Percentiles rank a stretch among this genome's conserved stretches.
Conservation (phyloP, 2,113 vertebrate genomes). For the Neotoma lepida region DNA sequence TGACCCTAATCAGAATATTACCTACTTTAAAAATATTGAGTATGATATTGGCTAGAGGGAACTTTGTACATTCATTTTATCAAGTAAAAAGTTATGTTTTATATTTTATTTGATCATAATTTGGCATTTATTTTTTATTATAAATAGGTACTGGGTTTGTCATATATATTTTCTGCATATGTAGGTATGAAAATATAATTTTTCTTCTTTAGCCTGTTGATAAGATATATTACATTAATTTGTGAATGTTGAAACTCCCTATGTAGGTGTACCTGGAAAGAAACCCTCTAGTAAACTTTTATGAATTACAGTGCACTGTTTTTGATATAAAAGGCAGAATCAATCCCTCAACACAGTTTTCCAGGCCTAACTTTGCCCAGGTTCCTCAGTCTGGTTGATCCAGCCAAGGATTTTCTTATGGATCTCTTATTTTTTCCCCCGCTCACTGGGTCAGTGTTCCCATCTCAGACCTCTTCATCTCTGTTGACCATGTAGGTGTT, state of each 20-base stretch:
- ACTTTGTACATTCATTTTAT: not conserved
- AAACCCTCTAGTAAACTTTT: not conserved
- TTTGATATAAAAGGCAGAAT: not conserved
- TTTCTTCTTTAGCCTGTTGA: not conserved
- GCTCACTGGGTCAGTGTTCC: fast-evolving
- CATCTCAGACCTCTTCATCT: not conserved
- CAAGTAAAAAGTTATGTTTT: not conserved
- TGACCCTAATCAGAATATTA: not conserved
- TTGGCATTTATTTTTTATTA: not conserved
- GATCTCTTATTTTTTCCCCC: not conserved
- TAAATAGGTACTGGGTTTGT: not conserved
- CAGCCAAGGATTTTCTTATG: not conserved
- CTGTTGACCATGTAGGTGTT: not conserved
- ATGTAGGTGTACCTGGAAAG: not conserved
- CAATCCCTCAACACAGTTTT: not conserved
- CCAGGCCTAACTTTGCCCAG: not conserved
- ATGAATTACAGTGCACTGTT: not conserved
- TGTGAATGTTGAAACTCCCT: not conserved
- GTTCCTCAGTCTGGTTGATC: too few relatives aligned
- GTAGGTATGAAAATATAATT: not conserved
- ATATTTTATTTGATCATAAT: not conserved
- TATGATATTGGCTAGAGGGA: not conserved
- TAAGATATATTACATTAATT: not conserved
- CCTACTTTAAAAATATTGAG: not conserved
- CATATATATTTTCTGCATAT: not conserved